Evolutionary conservation across 2,888 invertebrate species (phyloP), one percentile per base, ranked within the genome.

Genomic region (Chymomyza fuscimana): DNA sequence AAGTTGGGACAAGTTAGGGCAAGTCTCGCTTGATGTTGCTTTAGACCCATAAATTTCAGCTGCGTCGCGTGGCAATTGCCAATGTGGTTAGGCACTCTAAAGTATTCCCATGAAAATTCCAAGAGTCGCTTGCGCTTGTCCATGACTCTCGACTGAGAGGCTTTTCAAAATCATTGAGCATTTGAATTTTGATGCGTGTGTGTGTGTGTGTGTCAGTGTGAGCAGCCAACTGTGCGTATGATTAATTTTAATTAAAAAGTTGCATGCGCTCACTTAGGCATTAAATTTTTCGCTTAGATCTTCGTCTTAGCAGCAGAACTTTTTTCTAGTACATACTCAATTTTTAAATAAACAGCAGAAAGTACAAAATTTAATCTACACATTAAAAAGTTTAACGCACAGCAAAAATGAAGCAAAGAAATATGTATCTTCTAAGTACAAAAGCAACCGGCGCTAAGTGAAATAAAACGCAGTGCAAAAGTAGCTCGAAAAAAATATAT

Each of bases 241-340:
- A 87, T 85, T 85, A 79, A 87, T 85, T 79, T 83, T 77, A 74
- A 76, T 77, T 81, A 68, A 73, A 81, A 87, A 87, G 74, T 85
- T 81, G 61, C 65, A 67, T 68, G 69, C 69, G 70, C 76, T 72
- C 73, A 70, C 74, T 79, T 76, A 75, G 84, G 67, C 75, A 80
- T 62, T 73, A 70, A 77, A 71, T 66, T 75, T 72, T 59, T 46
- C 59, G 51, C 70, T 65, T 60, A 65, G 40, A 72, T 22, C 22
- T 58, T 9, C 5, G 32, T 32, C 32, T 32, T 25, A 25, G 32
- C 32, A 25, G 25, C 58, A 12, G 22, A 54, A 54, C 58, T 58
- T 25, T 19, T 32, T 32, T 19, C 22, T 66, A 67, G 61, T 36
- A 15, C 66, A 69, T 69, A 65, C 79, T 79, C 77, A 79, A 73